Conservation (phyloP, 1,140 invertebrate species). For the Thrips palmi region DNA sequence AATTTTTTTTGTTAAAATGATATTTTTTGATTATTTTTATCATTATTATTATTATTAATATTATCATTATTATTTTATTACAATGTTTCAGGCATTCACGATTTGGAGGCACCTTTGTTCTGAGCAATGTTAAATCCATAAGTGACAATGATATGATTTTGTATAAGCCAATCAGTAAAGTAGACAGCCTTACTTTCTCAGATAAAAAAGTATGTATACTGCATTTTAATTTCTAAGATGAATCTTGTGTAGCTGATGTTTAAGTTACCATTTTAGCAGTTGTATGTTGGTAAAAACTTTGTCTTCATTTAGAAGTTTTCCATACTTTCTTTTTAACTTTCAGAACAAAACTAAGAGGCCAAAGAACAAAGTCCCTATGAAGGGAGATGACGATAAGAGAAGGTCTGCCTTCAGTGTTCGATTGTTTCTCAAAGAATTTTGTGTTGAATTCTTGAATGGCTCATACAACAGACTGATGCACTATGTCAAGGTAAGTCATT, state of each 20-base stretch:
- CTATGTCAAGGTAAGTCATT: conserved; percentile 38
- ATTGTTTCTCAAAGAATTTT: conserved; percentile 85
- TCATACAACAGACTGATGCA: conserved; percentile 85
- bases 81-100: conserved; percentile 50
- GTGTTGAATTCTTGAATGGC: conserved; percentile 75
- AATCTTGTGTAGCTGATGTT: background rate
- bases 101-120: conserved; percentile 82
- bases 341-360: conserved; percentile 39
- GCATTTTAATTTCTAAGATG: background rate
- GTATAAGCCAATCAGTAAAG: conserved; percentile 62
- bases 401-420: conserved; percentile 62
- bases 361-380: conserved; percentile 43
- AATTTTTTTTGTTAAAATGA: conserved; percentile 4
- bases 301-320: no score
- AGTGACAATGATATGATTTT: conserved; percentile 78
- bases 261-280: background rate
- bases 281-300: background rate
- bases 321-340: conserved; percentile 11
- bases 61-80: background rate
- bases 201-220: conserved; percentile 2
- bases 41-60: background rate
- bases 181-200: conserved; percentile 51
- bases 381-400: conserved; percentile 33
- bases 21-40: conserved; percentile 6
- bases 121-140: conserved; percentile 86